Percentiles rank a stretch among this genome's conserved stretches.
phyloP scores from a whole-genome alignment of 2,113 vertebrate genomes.

The Pterocles orientalis region DNA sequence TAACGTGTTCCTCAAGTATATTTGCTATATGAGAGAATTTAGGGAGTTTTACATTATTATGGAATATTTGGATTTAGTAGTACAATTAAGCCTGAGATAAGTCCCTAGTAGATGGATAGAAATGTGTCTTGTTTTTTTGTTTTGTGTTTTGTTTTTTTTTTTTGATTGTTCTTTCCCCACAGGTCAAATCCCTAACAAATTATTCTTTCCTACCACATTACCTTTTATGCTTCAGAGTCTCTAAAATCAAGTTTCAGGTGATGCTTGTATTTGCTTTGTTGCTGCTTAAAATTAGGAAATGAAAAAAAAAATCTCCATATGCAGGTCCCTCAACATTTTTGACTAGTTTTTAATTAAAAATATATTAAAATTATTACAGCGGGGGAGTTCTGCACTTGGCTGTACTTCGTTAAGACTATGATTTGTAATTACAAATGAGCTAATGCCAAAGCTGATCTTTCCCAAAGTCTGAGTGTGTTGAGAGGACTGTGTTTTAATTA shows the following conservation, averaged over 20 bases:
- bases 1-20: rapidly evolving
- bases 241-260: neutral
- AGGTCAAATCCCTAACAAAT: neutral
- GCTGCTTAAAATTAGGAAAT: neutral
- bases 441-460: neutral
- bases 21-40: neutral
- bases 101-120: neutral
- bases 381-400: neutral
- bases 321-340: neutral
- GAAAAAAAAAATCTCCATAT: neutral
- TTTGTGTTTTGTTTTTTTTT: too few relatives aligned
- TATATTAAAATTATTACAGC: neutral
- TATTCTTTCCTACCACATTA: neutral
- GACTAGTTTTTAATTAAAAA: constrained; percentile 1
- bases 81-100: neutral
- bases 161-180: too few relatives aligned
- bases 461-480: neutral
- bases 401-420: neutral
- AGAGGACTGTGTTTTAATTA: neutral
- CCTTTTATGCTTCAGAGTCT: neutral
- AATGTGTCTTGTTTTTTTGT: neutral
- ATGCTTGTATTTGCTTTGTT: neutral
- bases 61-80: neutral
- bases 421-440: constrained; percentile 14
- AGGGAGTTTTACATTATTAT: neutral